Conservation (phyloP, 2,888 invertebrate species). For the Ennomos fuscantarius region DNA sequence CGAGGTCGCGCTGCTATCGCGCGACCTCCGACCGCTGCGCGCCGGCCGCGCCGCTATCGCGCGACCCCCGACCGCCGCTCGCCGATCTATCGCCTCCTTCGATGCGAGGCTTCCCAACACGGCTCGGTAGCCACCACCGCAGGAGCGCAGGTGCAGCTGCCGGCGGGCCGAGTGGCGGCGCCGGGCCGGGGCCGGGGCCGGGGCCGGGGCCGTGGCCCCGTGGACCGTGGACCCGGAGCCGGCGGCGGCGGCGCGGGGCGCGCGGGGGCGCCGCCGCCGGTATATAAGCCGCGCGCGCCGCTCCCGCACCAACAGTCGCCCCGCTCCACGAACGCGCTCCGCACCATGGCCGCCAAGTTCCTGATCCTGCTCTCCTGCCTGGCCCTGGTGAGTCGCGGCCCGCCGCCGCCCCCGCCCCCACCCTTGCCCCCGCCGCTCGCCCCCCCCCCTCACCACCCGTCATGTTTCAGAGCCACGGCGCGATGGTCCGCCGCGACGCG, state of each 20-base stretch:
- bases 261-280: constrained; percentile 18
- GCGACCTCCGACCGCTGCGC: constrained; percentile 1
- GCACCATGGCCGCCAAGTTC: constrained; percentile 64
- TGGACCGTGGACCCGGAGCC: constrained; percentile 29
- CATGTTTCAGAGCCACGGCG: constrained; percentile 55
- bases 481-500: constrained; percentile 66
- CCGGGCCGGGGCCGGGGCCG: constrained; percentile 40
- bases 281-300: constrained; percentile 49
- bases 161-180: constrained; percentile 14
- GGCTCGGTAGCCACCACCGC: no score
- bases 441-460: not conserved
- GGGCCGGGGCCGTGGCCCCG: constrained; percentile 16
- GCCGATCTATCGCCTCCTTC: no score
- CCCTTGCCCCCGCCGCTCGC: not conserved
- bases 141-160: no score
- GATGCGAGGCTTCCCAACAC: no score
- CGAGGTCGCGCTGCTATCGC: constrained; percentile 9
- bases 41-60: no score
- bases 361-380: constrained; percentile 65
- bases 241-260: constrained; percentile 40
- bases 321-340: constrained; percentile 21
- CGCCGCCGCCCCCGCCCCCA: not conserved
- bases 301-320: constrained; percentile 44
- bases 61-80: no score
- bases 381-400: constrained; percentile 68